Conservation (phyloP, 2,797 vertebrate genomes). For the Chelon labrosus region DNA sequence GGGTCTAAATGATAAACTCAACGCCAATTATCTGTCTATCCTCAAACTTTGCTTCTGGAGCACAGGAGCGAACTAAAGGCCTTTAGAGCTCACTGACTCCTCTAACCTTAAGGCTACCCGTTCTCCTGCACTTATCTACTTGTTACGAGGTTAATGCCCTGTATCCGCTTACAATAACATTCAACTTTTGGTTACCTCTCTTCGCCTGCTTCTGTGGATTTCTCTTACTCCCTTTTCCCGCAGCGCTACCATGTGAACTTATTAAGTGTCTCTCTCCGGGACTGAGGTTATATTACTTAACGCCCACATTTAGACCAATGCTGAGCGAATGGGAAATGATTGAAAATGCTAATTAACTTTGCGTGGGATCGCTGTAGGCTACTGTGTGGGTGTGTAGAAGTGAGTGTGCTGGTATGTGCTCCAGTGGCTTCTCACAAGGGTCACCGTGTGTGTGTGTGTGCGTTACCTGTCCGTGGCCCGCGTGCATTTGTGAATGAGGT, state of each 20-base stretch:
- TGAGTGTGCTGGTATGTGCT: constrained; percentile 10
- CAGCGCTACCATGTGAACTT: constrained; percentile 23
- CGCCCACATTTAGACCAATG: constrained; percentile 52
- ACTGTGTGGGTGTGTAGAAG: constrained; percentile 46
- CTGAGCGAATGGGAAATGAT: constrained; percentile 57
- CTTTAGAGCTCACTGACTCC: constrained; percentile 5
- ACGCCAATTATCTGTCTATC: constrained; percentile 2
- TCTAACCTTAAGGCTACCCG: constrained; percentile 2
- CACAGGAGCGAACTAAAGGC: not conserved
- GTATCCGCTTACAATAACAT: constrained; percentile 21
- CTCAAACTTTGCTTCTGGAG: not conserved
- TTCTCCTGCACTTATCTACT: constrained; percentile 12
- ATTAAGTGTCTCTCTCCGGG: constrained; percentile 40
- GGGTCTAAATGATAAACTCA: not conserved
- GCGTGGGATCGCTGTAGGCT: constrained; percentile 55
- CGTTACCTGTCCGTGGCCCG: constrained; percentile 2
- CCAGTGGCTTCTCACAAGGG: constrained; percentile 17
- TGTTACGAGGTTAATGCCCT: constrained; percentile 39
- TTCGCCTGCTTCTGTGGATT: not conserved
- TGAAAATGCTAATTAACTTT: constrained; percentile 69
- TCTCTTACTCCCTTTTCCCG: constrained; percentile 11
- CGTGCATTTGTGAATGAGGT: constrained; percentile 49
- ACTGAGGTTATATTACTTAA: constrained; percentile 60
- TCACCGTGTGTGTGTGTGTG: constrained; percentile 19
- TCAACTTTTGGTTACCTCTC: constrained; percentile 37